Evolutionary conservation across 2,797 vertebrate genomes (phyloP).

Genomic region (Rhyacichthys aspro): DNA sequence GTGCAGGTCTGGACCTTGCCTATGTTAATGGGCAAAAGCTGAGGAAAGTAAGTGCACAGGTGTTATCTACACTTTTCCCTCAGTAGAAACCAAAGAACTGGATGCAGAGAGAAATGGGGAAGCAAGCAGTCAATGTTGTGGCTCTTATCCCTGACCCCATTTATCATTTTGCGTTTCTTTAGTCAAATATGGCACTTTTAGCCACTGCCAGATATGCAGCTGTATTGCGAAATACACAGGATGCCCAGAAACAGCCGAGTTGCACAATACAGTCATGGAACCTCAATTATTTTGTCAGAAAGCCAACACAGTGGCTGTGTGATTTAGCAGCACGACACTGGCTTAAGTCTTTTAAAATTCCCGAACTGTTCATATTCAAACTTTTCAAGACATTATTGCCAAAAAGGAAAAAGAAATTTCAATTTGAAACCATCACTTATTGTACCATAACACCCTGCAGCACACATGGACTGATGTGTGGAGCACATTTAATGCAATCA

Average conservation of each 20-base stretch:
- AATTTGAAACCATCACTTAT: slow-evolving; percentile 41
- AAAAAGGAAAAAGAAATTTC: slow-evolving; percentile 35
- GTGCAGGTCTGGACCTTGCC: too few species aligned
- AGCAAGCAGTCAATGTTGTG: slow-evolving; percentile 21
- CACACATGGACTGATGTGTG: slow-evolving; percentile 35
- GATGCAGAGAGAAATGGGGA: slow-evolving; percentile 20
- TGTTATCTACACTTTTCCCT: slow-evolving; percentile 11
- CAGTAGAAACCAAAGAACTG: slow-evolving; percentile 4
- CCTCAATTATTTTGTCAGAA: slow-evolving; percentile 29
- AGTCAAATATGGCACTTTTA: slow-evolving; percentile 32
- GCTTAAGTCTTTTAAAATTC: slow-evolving; percentile 21
- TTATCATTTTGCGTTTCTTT: slow-evolving; percentile 27
- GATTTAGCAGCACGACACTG: slow-evolving; percentile 13
- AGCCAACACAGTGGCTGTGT: slow-evolving; percentile 5
- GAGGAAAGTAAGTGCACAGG: slow-evolving; percentile 22
- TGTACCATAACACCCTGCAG: slow-evolving; percentile 27
- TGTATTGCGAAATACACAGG: slow-evolving; percentile 20
- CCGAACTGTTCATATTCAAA: slow-evolving; percentile 31
- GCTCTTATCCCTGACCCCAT: slow-evolving; percentile 49
- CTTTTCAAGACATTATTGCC: slow-evolving; percentile 23
- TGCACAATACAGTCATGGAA: slow-evolving; percentile 12
- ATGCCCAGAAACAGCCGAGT: slow-evolving; percentile 23
- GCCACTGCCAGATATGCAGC: slow-evolving; percentile 19
- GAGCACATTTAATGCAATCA: slow-evolving; percentile 54
- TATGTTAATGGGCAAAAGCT: too few species aligned